phyloP scores from a whole-genome alignment of 2,888 invertebrate species.

The Andrena trimmerana region DNA sequence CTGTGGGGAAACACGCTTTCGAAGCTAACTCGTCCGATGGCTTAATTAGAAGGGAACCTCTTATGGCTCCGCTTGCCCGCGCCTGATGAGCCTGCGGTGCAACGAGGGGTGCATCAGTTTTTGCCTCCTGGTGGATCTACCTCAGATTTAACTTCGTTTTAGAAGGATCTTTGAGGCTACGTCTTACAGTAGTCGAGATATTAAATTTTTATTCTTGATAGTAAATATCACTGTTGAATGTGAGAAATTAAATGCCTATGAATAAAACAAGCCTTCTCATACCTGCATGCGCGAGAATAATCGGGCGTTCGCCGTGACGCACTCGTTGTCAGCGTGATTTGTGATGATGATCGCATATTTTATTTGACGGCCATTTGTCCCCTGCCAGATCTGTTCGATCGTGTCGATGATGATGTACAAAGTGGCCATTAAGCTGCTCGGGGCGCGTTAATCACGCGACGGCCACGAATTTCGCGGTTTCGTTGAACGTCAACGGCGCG shows the following conservation, averaged over 20 bases:
- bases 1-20: not conserved
- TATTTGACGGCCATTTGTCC: conserved; percentile 74
- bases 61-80: not conserved
- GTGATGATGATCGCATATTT: conserved; percentile 75
- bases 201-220: no score
- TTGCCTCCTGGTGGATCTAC: not conserved
- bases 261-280: not conserved
- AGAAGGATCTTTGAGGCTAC: not conserved
- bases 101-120: not conserved
- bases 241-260: not conserved
- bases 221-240: no score
- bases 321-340: conserved; percentile 62
- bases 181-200: no score
- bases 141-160: not conserved
- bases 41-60: not conserved
- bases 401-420: conserved; percentile 76
- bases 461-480: conserved; percentile 46
- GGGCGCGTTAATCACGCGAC: conserved; percentile 75
- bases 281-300: not conserved
- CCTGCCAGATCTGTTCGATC: conserved; percentile 59
- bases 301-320: not conserved
- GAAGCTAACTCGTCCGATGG: not conserved
- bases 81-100: not conserved
- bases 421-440: conserved; percentile 75
- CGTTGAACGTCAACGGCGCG: conserved; percentile 35